Percentiles rank a stretch among this genome's conserved stretches.
phyloP scores from a whole-genome alignment of 2,888 invertebrate species.

The Venustoraphidia nigricollis region DNA sequence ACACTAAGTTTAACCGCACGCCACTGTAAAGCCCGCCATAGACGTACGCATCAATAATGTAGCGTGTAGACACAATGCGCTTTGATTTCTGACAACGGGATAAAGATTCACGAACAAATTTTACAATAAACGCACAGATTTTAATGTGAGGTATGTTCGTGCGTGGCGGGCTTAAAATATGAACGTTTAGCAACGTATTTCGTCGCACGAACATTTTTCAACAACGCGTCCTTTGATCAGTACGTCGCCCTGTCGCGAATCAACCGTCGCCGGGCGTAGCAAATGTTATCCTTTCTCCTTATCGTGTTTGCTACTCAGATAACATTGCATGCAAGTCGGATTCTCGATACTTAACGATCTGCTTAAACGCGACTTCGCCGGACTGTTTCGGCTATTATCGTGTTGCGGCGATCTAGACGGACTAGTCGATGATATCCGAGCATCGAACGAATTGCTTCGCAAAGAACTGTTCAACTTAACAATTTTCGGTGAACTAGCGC shows the following conservation, averaged over 20 bases:
- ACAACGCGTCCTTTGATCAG: slow-evolving; percentile 10
- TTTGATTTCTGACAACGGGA: too few species aligned
- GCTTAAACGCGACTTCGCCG: slow-evolving; percentile 32
- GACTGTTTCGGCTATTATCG: slow-evolving; percentile 19
- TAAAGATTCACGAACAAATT: too few species aligned
- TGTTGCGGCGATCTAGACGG: slow-evolving; percentile 5
- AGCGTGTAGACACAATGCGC: too few species aligned
- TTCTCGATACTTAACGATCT: slow-evolving; percentile 48
- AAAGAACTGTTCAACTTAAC: slow-evolving; percentile 1
- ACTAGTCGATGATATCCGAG: not conserved
- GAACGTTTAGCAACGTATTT: slow-evolving; percentile 21
- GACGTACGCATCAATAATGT: too few species aligned
- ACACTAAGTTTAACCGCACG: too few species aligned
- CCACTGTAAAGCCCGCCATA: too few species aligned
- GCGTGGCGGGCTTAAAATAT: not conserved
- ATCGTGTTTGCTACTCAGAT: slow-evolving; percentile 42
- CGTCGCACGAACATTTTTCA: slow-evolving; percentile 19
- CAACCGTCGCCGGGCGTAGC: slow-evolving; percentile 12
- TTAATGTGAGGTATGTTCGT: too few species aligned
- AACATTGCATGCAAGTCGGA: slow-evolving; percentile 58
- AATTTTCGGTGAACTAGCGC: slow-evolving; percentile 1
- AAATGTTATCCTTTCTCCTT: slow-evolving; percentile 27
- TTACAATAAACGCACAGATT: too few species aligned
- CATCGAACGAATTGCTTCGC: slow-evolving; percentile 4
- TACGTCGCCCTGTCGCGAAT: slow-evolving; percentile 3